Base-by-base conservation (phyloP, 2,797 vertebrate species). In the Clamator glandarius region DNA sequence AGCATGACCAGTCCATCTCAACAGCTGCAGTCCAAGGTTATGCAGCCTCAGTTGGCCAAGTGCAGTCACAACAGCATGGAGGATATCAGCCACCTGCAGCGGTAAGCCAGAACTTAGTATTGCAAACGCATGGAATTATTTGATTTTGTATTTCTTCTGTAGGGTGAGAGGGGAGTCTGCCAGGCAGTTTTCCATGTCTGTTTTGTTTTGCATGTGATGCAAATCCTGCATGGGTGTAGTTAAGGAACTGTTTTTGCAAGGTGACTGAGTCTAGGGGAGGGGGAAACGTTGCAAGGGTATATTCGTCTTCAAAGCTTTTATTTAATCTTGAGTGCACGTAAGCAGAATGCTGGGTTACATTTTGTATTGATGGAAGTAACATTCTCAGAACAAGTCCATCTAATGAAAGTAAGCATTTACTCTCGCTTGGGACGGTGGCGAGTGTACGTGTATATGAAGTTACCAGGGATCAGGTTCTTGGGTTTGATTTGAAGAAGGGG, bases 1-100 rank as follows among this genome's bases (percentile, higher is more conserved):
- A 98, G 51, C 98, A 98, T 8, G 98, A 98, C 77, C 98, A 98
- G 95, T 78, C 98, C 54, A 97, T 98, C 92, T 97, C 98, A 66
- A 96, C 96, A 91, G 89, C 96, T 72, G 92, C 97, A 64, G 95
- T 97, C 57, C 96, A 98, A 67, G 98, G 97, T 4, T 99, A 98
- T 78, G 92, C 97, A 61, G 95, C 98, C 68, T 87, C 98, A 52
- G 90, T 81, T 72, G 96, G 96, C 77, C 97, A 97, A 72, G 95
- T 96, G 73, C 97, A 97, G 18, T 87, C 97, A 3, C 98, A 98
- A 25, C 96, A 97, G n/a, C 97, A 97, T 19, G 98, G 97, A 76
- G 97, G 97, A 42, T 98, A 98, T 89, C 98, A 98, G 54, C 95
- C 98, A 52, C 98, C 99, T 95, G 97, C 98, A 79, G 98, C 97